phyloP scores from a whole-genome alignment of 2,888 invertebrate genomes.

The Laspeyria flexula region DNA sequence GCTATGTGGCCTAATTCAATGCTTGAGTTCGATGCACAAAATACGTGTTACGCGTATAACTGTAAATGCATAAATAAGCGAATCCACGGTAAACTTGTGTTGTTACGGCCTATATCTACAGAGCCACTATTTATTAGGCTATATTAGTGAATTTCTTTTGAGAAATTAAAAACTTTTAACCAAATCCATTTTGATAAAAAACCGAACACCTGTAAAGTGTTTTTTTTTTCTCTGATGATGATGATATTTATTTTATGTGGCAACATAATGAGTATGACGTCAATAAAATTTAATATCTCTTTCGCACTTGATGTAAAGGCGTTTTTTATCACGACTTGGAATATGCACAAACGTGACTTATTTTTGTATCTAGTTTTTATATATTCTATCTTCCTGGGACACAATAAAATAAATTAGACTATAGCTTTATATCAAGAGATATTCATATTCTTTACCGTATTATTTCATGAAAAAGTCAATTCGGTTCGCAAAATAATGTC shows the following conservation, averaged over 20 bases:
- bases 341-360: neutral
- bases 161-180: constrained; percentile 72
- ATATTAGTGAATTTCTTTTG: constrained; percentile 47
- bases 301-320: neutral
- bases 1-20: constrained; percentile 87
- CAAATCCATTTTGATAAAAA: constrained; percentile 79
- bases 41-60: constrained; percentile 86
- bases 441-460: too few relatives aligned
- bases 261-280: constrained; percentile 45
- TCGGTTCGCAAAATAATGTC: too few relatives aligned
- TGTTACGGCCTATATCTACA: constrained; percentile 17
- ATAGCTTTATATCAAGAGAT: too few relatives aligned
- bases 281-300: constrained; percentile 11
- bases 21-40: constrained; percentile 85
- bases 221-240: constrained; percentile 41
- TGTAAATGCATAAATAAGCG: constrained; percentile 82
- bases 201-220: constrained; percentile 72
- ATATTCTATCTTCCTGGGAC: too few relatives aligned
- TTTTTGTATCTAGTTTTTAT: neutral
- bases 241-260: constrained; percentile 42
- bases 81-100: constrained; percentile 45
- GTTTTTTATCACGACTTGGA: neutral
- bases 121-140: constrained; percentile 33
- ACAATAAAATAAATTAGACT: too few relatives aligned
- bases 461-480: too few relatives aligned